phyloP scores from a whole-genome alignment of 1,140 invertebrate species.

The Drosophila nasuta region DNA sequence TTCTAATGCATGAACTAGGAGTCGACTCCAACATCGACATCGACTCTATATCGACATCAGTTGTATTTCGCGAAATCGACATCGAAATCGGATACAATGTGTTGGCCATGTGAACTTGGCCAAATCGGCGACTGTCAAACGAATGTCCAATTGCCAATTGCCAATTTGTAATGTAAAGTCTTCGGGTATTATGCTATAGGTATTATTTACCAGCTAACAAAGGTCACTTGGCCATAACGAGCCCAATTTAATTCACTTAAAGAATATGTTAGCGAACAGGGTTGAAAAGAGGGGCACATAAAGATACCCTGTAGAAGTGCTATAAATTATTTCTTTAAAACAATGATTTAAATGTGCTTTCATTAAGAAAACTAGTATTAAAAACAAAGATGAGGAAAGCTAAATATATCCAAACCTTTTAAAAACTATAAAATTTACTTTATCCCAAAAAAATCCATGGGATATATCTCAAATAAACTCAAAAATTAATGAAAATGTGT shows the following conservation, averaged over 20 bases:
- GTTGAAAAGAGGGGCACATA: not conserved
- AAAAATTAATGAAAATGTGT: too few relatives aligned
- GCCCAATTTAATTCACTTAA: slow-evolving; percentile 56
- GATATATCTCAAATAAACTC: too few relatives aligned
- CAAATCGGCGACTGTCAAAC: slow-evolving; percentile 60
- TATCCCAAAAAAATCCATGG: too few relatives aligned
- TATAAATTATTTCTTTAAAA: too few relatives aligned
- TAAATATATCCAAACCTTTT: too few relatives aligned
- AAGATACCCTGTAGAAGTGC: not conserved
- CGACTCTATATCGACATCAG: slow-evolving; percentile 14
- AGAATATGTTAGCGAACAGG: not conserved
- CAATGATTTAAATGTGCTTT: too few relatives aligned
- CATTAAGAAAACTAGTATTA: too few relatives aligned
- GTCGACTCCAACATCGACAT: slow-evolving; percentile 1
- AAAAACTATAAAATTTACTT: too few relatives aligned
- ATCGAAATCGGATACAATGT: slow-evolving; percentile 38
- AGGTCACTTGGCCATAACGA: slow-evolving; percentile 61
- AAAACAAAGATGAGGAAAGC: too few relatives aligned
- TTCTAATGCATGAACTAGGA: slow-evolving; percentile 73
- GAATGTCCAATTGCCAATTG: slow-evolving; percentile 49
- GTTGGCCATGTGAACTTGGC: slow-evolving; percentile 72
- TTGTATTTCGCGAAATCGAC: slow-evolving; percentile 15
- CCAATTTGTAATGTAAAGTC: slow-evolving; percentile 50
- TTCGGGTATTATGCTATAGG: slow-evolving; percentile 1
- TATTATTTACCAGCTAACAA: slow-evolving; percentile 35